Percentiles rank a stretch among this genome's conserved stretches.
Conservation (phyloP, 2,888 invertebrate species). For the Troides oblongomaculatus region DNA sequence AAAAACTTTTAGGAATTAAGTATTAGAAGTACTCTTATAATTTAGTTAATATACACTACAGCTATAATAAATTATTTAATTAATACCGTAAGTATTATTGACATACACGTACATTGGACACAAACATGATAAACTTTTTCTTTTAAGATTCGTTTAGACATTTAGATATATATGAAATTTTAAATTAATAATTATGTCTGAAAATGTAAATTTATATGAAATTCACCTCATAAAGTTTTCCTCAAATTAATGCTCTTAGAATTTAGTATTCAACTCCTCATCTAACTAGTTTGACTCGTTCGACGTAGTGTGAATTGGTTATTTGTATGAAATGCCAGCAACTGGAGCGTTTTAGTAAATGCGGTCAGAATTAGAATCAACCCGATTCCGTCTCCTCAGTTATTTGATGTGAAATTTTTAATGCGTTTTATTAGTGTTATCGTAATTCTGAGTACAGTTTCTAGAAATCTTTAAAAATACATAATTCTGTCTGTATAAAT, state of each 20-base stretch:
- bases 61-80: no score
- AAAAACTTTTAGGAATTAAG: not conserved
- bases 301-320: not conserved
- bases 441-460: no score
- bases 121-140: not conserved
- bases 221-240: not conserved
- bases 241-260: not conserved
- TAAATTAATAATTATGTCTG: not conserved
- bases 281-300: not conserved
- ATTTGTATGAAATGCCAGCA: constrained; percentile 2
- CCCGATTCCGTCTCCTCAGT: not conserved
- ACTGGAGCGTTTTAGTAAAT: not conserved
- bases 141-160: not conserved
- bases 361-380: not conserved
- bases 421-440: not conserved
- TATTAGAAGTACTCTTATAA: no score
- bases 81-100: no score
- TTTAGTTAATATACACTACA: no score
- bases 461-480: no score
- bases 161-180: not conserved
- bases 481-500: no score
- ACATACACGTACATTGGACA: no score
- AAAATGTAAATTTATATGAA: not conserved
- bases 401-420: not conserved
- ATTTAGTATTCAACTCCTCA: constrained; percentile 1